phyloP scores from a whole-genome alignment of 2,113 vertebrate species.

The Atractosteus spatula region DNA sequence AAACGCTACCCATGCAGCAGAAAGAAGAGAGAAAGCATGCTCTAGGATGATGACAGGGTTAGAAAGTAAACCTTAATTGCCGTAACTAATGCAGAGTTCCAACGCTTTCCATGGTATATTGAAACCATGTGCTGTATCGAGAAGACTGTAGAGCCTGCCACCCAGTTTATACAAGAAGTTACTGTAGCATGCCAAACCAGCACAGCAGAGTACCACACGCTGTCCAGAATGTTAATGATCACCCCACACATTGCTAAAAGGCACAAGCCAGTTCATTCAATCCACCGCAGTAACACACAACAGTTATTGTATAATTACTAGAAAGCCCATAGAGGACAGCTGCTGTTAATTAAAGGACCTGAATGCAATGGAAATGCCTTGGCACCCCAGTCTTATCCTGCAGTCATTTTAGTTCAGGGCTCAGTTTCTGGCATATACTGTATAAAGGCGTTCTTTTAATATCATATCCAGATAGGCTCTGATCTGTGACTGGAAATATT shows the following conservation, averaged over 20 bases:
- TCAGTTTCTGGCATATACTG: not conserved
- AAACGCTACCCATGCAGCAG: no score
- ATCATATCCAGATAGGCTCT: conserved; percentile 1
- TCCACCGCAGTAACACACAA: conserved; percentile 10
- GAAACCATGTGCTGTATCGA: not conserved
- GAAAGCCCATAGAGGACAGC: not conserved
- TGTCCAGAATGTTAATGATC: not conserved
- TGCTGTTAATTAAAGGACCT: not conserved
- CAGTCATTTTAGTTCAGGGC: not conserved
- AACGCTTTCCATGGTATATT: not conserved
- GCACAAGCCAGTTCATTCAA: conserved; percentile 4
- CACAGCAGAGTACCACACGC: not conserved
- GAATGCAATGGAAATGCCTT: not conserved
- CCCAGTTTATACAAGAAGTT: not conserved
- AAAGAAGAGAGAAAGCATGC: no score
- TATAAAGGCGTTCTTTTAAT: not conserved
- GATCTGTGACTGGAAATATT: conserved; percentile 2
- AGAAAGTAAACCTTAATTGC: not conserved
- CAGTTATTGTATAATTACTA: conserved; percentile 5
- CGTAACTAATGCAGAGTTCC: not conserved
- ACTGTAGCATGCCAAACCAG: not conserved
- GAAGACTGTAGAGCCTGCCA: not conserved
- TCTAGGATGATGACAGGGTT: not conserved
- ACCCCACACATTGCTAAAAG: not conserved
- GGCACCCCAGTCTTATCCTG: not conserved